A percentile compares a stretch with the other conserved stretches of the same genome.
Conservation (phyloP, 2,797 vertebrate species). For the Chelon labrosus region DNA sequence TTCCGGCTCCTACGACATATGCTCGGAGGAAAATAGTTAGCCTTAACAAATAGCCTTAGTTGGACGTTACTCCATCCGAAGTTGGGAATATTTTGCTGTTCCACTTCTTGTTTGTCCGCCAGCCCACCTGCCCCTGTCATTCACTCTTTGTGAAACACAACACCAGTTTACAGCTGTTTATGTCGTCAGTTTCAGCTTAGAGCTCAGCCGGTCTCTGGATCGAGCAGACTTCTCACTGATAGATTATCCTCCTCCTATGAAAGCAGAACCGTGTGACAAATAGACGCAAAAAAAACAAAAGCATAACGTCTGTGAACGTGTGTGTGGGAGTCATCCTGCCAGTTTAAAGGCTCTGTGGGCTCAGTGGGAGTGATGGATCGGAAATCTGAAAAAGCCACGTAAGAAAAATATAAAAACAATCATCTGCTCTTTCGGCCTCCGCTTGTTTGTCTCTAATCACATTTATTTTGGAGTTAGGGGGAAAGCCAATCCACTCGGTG, state of each 20-base stretch:
- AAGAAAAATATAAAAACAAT: conserved; percentile 52
- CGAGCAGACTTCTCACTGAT: conserved; percentile 22
- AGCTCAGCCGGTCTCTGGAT: conserved; percentile 36
- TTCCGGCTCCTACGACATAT: conserved; percentile 2
- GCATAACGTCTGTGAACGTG: conserved; percentile 1
- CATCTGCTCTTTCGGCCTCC: conserved; percentile 28
- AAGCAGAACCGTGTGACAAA: conserved; percentile 43
- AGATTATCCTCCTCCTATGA: conserved; percentile 29
- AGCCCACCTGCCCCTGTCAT: conserved; percentile 82
- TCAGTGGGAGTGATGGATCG: conserved; percentile 20
- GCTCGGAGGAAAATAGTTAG: conserved; percentile 1
- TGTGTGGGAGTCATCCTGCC: conserved; percentile 22
- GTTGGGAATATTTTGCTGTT: conserved; percentile 52
- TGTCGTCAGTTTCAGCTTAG: conserved; percentile 61
- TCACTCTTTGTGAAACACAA: conserved; percentile 84
- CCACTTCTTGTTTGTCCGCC: conserved; percentile 57
- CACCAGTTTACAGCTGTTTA: conserved; percentile 80
- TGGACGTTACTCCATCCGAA: conserved; percentile 19
- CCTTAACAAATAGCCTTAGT: not conserved
- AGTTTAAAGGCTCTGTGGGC: conserved; percentile 18
- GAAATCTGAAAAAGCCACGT: conserved; percentile 19
- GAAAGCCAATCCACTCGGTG: conserved; percentile 26
- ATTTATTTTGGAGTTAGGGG: conserved; percentile 34
- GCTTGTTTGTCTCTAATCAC: conserved; percentile 34
- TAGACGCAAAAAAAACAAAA: conserved; percentile 17